Evolutionary conservation across 2,888 invertebrate genomes (phyloP), one percentile per base, ranked within the genome.

Genomic region (Hylaea fasciaria): DNA sequence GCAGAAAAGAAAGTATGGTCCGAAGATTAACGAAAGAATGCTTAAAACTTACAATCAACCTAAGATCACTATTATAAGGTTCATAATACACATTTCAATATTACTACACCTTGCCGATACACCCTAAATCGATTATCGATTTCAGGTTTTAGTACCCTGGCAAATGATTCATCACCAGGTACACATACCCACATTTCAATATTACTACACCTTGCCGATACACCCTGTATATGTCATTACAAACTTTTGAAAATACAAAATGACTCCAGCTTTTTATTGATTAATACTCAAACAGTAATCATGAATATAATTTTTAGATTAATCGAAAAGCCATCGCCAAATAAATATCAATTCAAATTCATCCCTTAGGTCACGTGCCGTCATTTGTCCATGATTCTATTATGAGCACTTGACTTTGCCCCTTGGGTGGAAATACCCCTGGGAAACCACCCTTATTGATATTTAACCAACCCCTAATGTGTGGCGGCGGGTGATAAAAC

Each of bases 381-480:
- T 59, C 52, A 59, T 56, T 63, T 63, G 63, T 55, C 44, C 48
- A 3, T 47, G 29, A 63, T 59, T 28, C 59, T 28, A 49, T 52
- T 56, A 45, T 40, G 40, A 29, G 28, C 59, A 59, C 59, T 63
- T 63, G 63, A 59, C 58, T 63, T 55, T 48, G 35, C 44, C 55
- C 55, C 37, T 13, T 10, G 51, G 17, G 12, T 41, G 44, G 29
- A 47, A 58, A 48, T 11, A 47, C 60, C 60, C 60, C 54, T 55
- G 60, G 51, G 60, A 60, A 60, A 29, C 55, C 47, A 37, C 53
- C 53, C 39, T 46, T 50, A 51, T 60, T 55, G 41, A 51, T 28
- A 47, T 47, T 29, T 7, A 9, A 22, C 22, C 22, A 43, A 9
- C 55, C 60, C 60, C 47, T 55, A 60, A 55, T 60, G 50, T 60